Base-by-base conservation (phyloP, 2,113 vertebrate species). In the Copsychus sechellarum region DNA sequence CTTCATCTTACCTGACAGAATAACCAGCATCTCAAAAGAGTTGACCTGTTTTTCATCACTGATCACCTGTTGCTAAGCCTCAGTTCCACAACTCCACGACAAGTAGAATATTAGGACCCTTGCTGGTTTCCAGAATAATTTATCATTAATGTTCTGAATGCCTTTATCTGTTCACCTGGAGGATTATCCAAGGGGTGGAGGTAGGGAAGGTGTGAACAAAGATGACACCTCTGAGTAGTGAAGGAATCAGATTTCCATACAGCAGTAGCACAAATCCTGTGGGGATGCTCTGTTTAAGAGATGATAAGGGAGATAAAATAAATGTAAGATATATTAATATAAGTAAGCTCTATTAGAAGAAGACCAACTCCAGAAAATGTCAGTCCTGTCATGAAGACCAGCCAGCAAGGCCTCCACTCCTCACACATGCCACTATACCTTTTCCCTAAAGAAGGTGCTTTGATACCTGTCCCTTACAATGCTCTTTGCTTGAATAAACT, bases 341-440 rank as follows among this genome's bases (percentile, higher is more conserved):
- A 45, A 79, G 12, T 42, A 8, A 14, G 19, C 5, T 87, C 24
- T 53, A 4, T 19, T 33, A 67, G 53, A 74, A 89, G 48, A 64
- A 58, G 19, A 36, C 2, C 2, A 4, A 3, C 28, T 73, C 7
- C 60, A 84, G 47, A 72, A 87, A 54, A 12, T 45, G 24, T 1
- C 10, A 43, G 38, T 54, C 47, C 73, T 57, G 13, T 13, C 28
- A 29, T 3, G 14, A 88, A 86, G 34, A 15, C 47, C 53, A 71
- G 48, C 3, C 69, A 89, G 25, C 24, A 78, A 73, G 18, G 29
- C 47, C 36, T 86, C 26, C 58, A 51, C 33, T 51, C 43, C 14
- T 83, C 25, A 36, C 2, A 3, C 8, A 7, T 48, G 7, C 3
- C 11, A 11, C 6, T n/a, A 2, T 17, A 22, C 0, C 6, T 1